Conservation (phyloP, 2,113 vertebrate species). For the Xenopus borealis region DNA sequence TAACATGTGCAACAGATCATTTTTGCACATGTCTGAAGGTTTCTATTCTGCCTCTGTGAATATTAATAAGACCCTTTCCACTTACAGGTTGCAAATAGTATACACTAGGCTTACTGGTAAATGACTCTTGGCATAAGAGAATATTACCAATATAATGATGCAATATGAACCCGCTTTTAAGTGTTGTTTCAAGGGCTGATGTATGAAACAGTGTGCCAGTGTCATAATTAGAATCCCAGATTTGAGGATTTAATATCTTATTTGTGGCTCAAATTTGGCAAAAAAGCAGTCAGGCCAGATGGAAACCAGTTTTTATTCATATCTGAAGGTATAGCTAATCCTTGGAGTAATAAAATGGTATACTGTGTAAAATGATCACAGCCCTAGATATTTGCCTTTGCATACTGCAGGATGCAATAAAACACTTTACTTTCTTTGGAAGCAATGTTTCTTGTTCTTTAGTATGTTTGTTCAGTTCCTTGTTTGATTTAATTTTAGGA, state of each 20-base stretch:
- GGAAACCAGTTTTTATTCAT: constrained; percentile 42
- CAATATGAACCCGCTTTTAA: constrained; percentile 22
- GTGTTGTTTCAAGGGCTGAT: constrained; percentile 24
- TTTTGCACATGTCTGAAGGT: constrained; percentile 31
- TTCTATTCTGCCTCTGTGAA: constrained; percentile 15
- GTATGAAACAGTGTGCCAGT: constrained; percentile 16
- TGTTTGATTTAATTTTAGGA: background rate
- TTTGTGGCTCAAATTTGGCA: constrained; percentile 36
- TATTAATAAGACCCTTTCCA: constrained; percentile 15
- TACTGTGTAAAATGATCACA: constrained; percentile 28
- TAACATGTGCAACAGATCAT: constrained; percentile 16
- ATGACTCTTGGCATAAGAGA: constrained; percentile 18
- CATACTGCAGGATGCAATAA: constrained; percentile 9
- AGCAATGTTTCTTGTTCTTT: background rate
- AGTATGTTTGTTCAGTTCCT: background rate
- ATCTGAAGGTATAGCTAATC: constrained; percentile 40
- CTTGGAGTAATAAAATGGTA: constrained; percentile 30
- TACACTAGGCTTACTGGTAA: constrained; percentile 16
- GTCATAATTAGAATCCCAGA: constrained; percentile 39
- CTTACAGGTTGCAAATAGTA: background rate
- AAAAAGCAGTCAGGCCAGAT: constrained; percentile 29
- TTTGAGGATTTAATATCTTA: constrained; percentile 38
- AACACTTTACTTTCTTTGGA: background rate
- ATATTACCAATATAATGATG: constrained; percentile 36
- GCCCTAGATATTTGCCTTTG: background rate